phyloP scores from a whole-genome alignment of 2,888 invertebrate genomes.

The Unio pictorum region DNA sequence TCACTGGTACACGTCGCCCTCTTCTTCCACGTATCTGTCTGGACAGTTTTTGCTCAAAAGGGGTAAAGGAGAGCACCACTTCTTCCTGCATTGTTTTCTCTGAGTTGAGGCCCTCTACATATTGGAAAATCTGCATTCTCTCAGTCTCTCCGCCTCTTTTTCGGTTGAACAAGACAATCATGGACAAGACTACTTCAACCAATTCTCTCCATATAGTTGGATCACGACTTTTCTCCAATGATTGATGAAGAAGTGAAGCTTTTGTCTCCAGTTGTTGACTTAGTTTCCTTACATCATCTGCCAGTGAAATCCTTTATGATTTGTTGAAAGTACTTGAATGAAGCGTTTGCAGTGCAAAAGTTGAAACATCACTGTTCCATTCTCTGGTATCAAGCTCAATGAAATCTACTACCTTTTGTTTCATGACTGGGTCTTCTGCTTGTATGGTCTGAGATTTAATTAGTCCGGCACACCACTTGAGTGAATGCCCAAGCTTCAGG shows the following conservation, averaged over 20 bases:
- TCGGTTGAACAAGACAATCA: slow-evolving; percentile 17
- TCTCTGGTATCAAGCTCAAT: slow-evolving; percentile 8
- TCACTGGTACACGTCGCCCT: too few relatives aligned
- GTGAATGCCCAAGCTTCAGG: slow-evolving; percentile 10
- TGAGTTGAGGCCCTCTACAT: too few relatives aligned
- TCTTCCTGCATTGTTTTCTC: too few relatives aligned
- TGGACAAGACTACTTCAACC: slow-evolving; percentile 5
- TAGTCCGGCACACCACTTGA: slow-evolving; percentile 4
- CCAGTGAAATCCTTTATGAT: slow-evolving; percentile 6
- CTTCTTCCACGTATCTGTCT: too few relatives aligned
- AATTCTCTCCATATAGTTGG: slow-evolving; percentile 1
- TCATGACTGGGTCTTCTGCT: neutral
- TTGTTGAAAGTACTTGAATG: slow-evolving; percentile 7
- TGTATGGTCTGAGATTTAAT: neutral
- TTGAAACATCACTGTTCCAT: slow-evolving; percentile 9
- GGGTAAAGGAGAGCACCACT: too few relatives aligned
- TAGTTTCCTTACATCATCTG: slow-evolving; percentile 11
- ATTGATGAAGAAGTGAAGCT: too few relatives aligned
- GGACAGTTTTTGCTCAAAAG: too few relatives aligned
- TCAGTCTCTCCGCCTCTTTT: slow-evolving; percentile 14
- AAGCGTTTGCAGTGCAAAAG: slow-evolving; percentile 7
- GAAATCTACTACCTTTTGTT: slow-evolving; percentile 2
- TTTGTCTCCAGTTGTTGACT: slow-evolving; percentile 3
- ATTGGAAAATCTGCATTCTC: slow-evolving; percentile 10
- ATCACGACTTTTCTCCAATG: too few relatives aligned